Percentiles rank a stretch among this genome's conserved stretches.
These are phyloP conservation scores for Pseudomyrmex cubaensis DNA, from an alignment of 1,140 invertebrate genomes.

Conservation along the genomic window DNA sequence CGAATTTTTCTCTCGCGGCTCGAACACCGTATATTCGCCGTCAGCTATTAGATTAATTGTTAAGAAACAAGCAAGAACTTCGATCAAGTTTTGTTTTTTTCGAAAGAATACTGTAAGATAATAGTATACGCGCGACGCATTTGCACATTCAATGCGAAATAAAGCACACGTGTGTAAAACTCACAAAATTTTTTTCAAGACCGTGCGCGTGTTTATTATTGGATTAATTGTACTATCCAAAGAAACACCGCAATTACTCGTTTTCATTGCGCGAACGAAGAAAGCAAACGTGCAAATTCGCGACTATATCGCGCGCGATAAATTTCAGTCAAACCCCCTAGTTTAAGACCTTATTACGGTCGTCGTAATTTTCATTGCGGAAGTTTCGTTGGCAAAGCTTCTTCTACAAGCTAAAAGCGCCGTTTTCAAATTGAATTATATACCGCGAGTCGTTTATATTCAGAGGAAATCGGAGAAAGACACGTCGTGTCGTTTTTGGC, in stretches of 20 bases:
- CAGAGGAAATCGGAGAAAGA: background rate
- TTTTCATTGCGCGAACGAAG: constrained; percentile 7
- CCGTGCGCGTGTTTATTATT: background rate
- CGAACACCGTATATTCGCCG: background rate
- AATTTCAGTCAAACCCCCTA: background rate
- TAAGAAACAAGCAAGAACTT: too few relatives aligned
- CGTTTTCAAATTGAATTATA: constrained; percentile 43
- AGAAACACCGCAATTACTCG: background rate
- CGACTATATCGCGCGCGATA: background rate
- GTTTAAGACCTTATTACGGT: constrained; percentile 25
- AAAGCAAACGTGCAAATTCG: constrained; percentile 11
- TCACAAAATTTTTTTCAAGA: background rate
- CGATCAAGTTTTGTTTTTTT: too few relatives aligned
- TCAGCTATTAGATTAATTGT: background rate
- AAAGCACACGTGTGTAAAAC: background rate
- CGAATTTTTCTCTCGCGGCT: background rate
- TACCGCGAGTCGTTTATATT: constrained; percentile 20
- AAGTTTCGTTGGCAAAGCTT: constrained; percentile 12
- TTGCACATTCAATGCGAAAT: too few relatives aligned
- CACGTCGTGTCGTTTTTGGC: background rate
- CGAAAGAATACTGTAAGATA: too few relatives aligned
- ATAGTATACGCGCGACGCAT: too few relatives aligned
- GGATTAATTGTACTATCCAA: background rate
- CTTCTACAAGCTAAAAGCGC: background rate
- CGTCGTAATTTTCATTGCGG: constrained; percentile 22